Percentiles rank a stretch among this genome's conserved stretches.
Conservation (phyloP, 2,113 vertebrate species). For the Lasiurus cinereus region DNA sequence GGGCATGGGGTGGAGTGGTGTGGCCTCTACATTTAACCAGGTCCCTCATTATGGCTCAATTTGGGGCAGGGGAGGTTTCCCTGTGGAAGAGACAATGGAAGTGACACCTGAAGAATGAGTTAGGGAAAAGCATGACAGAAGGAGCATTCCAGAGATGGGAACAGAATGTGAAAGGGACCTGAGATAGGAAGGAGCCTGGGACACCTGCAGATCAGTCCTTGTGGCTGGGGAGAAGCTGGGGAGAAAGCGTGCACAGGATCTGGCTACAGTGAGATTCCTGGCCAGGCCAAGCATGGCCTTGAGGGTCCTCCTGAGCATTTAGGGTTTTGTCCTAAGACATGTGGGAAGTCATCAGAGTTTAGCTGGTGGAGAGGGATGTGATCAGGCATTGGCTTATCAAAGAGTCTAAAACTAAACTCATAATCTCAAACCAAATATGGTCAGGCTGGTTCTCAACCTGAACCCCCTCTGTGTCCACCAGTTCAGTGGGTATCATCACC, state of each 20-base stretch:
- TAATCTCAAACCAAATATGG: not conserved
- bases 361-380: not conserved
- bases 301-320: not conserved
- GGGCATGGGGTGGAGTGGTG: too few species aligned
- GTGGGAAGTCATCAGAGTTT: not conserved
- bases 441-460: not conserved
- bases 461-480: not conserved
- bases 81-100: not conserved
- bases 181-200: not conserved
- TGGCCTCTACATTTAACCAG: too few species aligned
- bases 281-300: not conserved
- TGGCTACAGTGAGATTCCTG: not conserved
- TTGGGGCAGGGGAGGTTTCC: not conserved
- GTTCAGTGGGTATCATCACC: not conserved
- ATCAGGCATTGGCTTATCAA: not conserved
- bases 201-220: not conserved
- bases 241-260: not conserved
- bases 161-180: not conserved
- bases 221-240: not conserved
- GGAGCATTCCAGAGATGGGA: not conserved
- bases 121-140: not conserved
- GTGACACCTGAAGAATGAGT: not conserved
- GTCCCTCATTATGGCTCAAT: not conserved
- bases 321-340: not conserved
- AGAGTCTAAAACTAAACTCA: not conserved